These are phyloP conservation scores for Sylvilagus floridanus DNA, from an alignment of 2,797 vertebrate genomes.

Conservation along the genomic window DNA sequence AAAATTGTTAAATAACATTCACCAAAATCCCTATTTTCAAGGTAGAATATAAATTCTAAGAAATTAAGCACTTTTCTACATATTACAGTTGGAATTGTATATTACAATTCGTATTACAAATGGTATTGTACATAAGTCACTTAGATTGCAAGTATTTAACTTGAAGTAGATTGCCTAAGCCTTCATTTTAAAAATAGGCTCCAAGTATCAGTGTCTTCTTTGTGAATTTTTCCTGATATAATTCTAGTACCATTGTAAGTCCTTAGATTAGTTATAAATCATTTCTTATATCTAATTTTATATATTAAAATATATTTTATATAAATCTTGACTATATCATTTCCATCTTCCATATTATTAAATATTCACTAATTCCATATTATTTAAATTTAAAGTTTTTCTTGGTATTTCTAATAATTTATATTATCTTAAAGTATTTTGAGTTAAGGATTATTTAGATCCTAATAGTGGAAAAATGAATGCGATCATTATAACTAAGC, in stretches of 20 bases:
- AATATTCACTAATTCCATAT: neutral
- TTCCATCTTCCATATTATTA: neutral
- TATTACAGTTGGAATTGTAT: neutral
- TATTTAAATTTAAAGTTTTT: slow-evolving; percentile 12
- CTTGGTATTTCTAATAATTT: neutral
- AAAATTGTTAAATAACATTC: neutral
- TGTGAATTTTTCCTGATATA: slow-evolving; percentile 13
- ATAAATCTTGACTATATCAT: slow-evolving; percentile 10
- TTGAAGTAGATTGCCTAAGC: neutral
- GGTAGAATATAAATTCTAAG: neutral
- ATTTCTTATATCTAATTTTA: slow-evolving; percentile 10
- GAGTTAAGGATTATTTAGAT: slow-evolving; percentile 41
- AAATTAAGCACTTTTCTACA: neutral
- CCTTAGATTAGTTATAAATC: neutral
- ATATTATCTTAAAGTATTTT: slow-evolving; percentile 6
- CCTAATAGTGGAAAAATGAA: slow-evolving; percentile 40
- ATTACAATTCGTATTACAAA: neutral
- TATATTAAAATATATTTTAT: neutral
- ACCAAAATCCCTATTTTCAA: neutral
- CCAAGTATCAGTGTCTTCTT: neutral
- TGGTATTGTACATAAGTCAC: neutral
- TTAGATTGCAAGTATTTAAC: neutral
- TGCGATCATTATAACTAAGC: neutral
- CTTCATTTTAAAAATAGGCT: slow-evolving; percentile 39
- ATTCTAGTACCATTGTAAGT: slow-evolving; percentile 20